A percentile compares a stretch with the other conserved stretches of the same genome.
These are phyloP conservation scores for Andricus curvator DNA, from an alignment of 2,888 invertebrate species.

Conservation along the genomic window DNA sequence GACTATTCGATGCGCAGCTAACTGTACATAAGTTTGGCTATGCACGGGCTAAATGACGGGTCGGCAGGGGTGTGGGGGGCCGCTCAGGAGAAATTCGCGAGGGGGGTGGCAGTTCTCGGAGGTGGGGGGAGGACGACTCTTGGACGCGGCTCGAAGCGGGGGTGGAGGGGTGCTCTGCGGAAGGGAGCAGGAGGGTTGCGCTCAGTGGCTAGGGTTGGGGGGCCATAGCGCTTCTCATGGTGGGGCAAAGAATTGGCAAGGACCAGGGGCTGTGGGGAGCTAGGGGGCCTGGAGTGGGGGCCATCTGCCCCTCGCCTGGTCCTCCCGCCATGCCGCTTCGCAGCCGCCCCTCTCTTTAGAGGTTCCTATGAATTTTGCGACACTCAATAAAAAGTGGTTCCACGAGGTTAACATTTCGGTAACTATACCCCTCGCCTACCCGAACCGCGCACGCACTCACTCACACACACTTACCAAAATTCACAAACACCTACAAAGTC, in stretches of 20 bases:
- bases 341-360: slow-evolving; percentile 71
- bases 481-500: slow-evolving; percentile 38
- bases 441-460: slow-evolving; percentile 68
- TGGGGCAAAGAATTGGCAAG: slow-evolving; percentile 73
- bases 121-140: slow-evolving; percentile 50
- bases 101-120: slow-evolving; percentile 61
- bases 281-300: slow-evolving; percentile 44
- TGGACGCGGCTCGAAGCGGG: slow-evolving; percentile 36
- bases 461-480: slow-evolving; percentile 43
- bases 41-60: slow-evolving; percentile 70
- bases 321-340: slow-evolving; percentile 64
- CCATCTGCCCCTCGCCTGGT: slow-evolving; percentile 56
- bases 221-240: slow-evolving; percentile 63
- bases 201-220: slow-evolving; percentile 48
- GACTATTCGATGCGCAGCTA: slow-evolving; percentile 70
- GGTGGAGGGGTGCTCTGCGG: slow-evolving; percentile 42
- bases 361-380: slow-evolving; percentile 83
- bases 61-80: slow-evolving; percentile 55
- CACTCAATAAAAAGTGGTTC: slow-evolving; percentile 83
- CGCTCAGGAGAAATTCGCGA: slow-evolving; percentile 61
- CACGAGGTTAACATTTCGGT: slow-evolving; percentile 81
- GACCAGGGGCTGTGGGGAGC: slow-evolving; percentile 66
- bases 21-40: slow-evolving; percentile 75
- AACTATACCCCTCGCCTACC: slow-evolving; percentile 77
- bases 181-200: slow-evolving; percentile 39